Percentiles rank a stretch among this genome's conserved stretches.
phyloP scores from a whole-genome alignment of 2,888 invertebrate species.

The Anagyrus pseudococci region DNA sequence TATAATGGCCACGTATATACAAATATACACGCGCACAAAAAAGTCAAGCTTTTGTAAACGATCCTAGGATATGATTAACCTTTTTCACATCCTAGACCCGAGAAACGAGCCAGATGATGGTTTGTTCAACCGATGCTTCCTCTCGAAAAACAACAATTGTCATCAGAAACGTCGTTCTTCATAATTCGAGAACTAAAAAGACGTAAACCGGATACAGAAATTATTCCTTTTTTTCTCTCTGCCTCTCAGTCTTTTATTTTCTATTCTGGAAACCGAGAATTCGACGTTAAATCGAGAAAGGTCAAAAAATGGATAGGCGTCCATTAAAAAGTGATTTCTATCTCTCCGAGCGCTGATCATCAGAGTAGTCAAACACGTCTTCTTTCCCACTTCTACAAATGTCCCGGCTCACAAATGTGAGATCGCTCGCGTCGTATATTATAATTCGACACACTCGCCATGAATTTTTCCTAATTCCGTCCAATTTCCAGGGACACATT shows the following conservation, averaged over 20 bases:
- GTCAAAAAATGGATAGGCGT: conserved; percentile 38
- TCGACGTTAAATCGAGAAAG: not conserved
- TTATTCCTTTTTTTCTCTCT: not conserved
- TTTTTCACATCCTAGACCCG: conserved; percentile 8
- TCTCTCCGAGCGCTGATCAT: conserved; percentile 30
- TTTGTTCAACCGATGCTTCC: conserved; percentile 10
- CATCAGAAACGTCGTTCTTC: conserved; percentile 24
- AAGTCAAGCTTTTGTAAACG: not conserved
- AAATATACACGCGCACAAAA: conserved; percentile 6
- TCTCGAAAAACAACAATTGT: conserved; percentile 27
- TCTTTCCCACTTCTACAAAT: too few relatives aligned
- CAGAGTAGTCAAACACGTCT: conserved; percentile 23
- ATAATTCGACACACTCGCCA: conserved; percentile 46
- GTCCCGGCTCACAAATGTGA: too few relatives aligned
- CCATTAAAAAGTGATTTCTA: conserved; percentile 60
- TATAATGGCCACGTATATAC: conserved; percentile 9
- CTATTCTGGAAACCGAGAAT: conserved; percentile 7
- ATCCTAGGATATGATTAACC: conserved; percentile 7
- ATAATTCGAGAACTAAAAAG: conserved; percentile 1
- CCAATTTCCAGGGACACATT: conserved; percentile 41
- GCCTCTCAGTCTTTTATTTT: conserved; percentile 6
- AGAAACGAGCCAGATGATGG: conserved; percentile 7
- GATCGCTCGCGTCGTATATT: conserved; percentile 18
- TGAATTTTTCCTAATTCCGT: conserved; percentile 51
- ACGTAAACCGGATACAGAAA: conserved; percentile 26